phyloP scores from a whole-genome alignment of 2,113 vertebrate genomes.

The Cygnus buccinator region DNA sequence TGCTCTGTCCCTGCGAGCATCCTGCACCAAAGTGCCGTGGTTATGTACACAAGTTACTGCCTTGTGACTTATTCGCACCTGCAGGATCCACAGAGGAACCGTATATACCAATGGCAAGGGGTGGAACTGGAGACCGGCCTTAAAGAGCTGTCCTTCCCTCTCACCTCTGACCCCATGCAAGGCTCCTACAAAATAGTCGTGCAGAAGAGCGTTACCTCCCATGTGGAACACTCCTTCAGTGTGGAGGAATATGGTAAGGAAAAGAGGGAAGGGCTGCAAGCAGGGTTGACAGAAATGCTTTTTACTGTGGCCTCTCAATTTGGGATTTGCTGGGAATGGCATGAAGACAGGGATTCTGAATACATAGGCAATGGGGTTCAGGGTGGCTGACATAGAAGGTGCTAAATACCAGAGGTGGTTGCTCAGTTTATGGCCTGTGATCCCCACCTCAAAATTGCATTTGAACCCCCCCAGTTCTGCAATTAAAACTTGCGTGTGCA shows the following conservation, averaged over 20 bases:
- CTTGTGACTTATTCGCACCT: neutral
- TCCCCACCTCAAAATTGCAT: neutral
- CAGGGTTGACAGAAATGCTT: neutral
- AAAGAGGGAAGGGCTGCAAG: neutral
- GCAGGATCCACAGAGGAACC: constrained; percentile 78
- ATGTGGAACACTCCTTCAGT: constrained; percentile 28
- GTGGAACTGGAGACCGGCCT: constrained; percentile 67
- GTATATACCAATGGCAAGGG: constrained; percentile 73
- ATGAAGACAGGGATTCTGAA: neutral
- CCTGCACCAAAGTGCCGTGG: neutral
- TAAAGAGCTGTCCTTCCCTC: constrained; percentile 68
- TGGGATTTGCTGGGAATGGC: neutral
- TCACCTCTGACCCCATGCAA: constrained; percentile 71
- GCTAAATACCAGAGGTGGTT: neutral
- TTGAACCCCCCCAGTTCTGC: neutral
- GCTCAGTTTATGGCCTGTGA: neutral
- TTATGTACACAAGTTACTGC: neutral
- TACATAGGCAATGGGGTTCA: neutral
- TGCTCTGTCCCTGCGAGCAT: neutral
- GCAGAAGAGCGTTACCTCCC: constrained; percentile 15
- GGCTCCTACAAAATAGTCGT: constrained; percentile 75
- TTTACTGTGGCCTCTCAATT: rapidly evolving
- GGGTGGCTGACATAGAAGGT: neutral
- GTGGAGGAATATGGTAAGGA: constrained; percentile 80
- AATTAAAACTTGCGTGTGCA: neutral